phyloP scores from a whole-genome alignment of 2,797 vertebrate genomes.

The Macroramphosus scolopax region DNA sequence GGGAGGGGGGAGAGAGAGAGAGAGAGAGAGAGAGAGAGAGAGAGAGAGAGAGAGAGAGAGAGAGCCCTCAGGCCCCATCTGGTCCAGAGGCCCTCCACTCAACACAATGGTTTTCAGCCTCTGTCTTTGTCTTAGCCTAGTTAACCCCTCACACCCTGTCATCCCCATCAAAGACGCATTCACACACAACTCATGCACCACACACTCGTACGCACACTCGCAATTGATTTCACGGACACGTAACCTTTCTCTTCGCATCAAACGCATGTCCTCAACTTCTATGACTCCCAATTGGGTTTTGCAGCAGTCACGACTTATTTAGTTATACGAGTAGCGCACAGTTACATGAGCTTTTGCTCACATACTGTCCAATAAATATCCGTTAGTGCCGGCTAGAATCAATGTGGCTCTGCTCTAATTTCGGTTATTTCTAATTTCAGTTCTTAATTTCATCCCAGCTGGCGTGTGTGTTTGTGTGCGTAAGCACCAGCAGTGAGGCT shows the following conservation, averaged over 20 bases:
- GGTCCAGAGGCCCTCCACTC: constrained; percentile 64
- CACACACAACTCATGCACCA: too few species aligned
- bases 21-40: too few species aligned
- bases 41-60: constrained; percentile 6
- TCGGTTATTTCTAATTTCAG: too few species aligned
- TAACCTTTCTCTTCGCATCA: constrained; percentile 24
- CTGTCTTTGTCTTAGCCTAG: constrained; percentile 76
- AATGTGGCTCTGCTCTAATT: too few species aligned
- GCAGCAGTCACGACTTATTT: neutral
- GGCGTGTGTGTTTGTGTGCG: constrained; percentile 37
- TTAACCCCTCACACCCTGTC: constrained; percentile 75
- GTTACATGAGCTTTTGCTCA: too few species aligned
- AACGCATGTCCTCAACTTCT: constrained; percentile 1
- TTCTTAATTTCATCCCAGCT: too few species aligned
- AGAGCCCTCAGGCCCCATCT: constrained; percentile 53
- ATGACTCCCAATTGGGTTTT: too few species aligned
- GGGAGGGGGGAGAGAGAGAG: too few species aligned
- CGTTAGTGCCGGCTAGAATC: constrained; percentile 14
- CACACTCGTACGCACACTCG: constrained; percentile 20
- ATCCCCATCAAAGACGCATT: constrained; percentile 50
- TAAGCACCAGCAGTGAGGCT: constrained; percentile 43
- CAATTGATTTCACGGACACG: constrained; percentile 29
- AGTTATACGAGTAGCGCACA: neutral
- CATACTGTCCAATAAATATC: constrained; percentile 1
- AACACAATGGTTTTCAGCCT: constrained; percentile 66